Base-by-base conservation (phyloP, 2,797 vertebrate species). In the Myoxocephalus aenaeus region DNA sequence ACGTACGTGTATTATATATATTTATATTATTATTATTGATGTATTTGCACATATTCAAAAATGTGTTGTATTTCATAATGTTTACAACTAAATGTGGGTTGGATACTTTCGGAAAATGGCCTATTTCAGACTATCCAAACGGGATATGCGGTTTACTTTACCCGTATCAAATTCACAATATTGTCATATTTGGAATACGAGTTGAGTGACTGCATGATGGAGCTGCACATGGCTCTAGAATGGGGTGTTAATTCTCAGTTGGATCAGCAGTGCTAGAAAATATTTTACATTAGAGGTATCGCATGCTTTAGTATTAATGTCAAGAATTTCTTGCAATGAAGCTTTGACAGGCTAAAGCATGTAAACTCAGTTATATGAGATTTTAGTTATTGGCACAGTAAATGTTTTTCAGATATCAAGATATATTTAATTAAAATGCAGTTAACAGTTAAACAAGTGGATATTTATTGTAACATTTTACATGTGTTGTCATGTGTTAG, bases 391-490 rank as follows among this genome's bases (percentile, higher is more conserved):
- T 22, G 3, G 18, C 27, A 8, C 40, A 27, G 22, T n/a, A 15
- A 34, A 48, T 70, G 25, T 12, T 61, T 46, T 4, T 9, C 29
- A 5, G 25, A 70, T 18, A 42, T 63, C 15, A 48, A 25, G 4
- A 73, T 48, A 9, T 57, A 64, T 67, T 73, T 44, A 14, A 57
- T 11, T 63, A 69, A 78, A 67, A 34, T 57, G 25, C n/a, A 50
- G 22, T 17, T 44, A 14, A 53, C 8, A 25, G 53, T 40, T 64
- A 42, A 62, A 44, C 8, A 71, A 20, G 8, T 50, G 4, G 5
- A 25, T 65, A 54, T 74, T 63, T 1, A 27, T 63, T 70, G n/a
- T 77, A 66, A 71, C 63, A 78, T 82, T 86, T 85, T 4, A 42
- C 1, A 14, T 42, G 20, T n/a, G 7, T n/a, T 20, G 2, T 7